Evolutionary conservation across 2,113 vertebrate genomes (phyloP), one percentile per base, ranked within the genome.

Genomic region (Lota lota): DNA sequence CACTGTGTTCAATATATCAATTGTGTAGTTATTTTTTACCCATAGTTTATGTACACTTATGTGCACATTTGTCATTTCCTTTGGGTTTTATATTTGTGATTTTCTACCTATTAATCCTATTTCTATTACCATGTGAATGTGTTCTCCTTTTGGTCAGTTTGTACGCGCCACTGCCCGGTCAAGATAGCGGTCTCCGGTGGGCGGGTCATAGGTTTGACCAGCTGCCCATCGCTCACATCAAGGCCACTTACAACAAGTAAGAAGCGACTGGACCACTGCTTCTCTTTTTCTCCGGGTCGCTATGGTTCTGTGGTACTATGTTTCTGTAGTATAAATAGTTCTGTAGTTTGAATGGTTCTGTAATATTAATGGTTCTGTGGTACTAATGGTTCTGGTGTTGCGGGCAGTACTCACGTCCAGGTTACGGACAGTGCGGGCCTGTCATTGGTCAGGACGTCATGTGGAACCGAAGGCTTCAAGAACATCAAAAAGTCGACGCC

Each of bases 201-300:
- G 93, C 70, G 47, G 95, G 95, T 2, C 95, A 90, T 79, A 91
- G 73, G 70, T 99, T 92, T 79, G 95, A 97, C 61, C 95, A 98
- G 70, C 88, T 98, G 47, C 95, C 94, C 0, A 88, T 98, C 12
- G 87, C 86, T 51, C 93, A 99, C 79, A 90, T 99, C 68, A 98
- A 98, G 90, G 97, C 97, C 1, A 96, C 97, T 0, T 96, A 97
- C 78, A 99, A 99, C 92, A 99, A 99, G 97, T 99, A 89, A 93
- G 96, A 79, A 14, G 0, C n/a, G 54, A 24, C 28, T 33, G 28
- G 28, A 33, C 28, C 28, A 22, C 19, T 22, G 12, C 58, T 21
- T 22, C 21, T 22, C 5, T 2, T 14, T 22, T 15, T 22, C 21
- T 15, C 56, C 7, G 36, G 68, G 21, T 77, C 15, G 28, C 1